These are phyloP conservation scores for Eidolon dupreanum DNA, from an alignment of 2,797 vertebrate genomes.

Conservation along the genomic window DNA sequence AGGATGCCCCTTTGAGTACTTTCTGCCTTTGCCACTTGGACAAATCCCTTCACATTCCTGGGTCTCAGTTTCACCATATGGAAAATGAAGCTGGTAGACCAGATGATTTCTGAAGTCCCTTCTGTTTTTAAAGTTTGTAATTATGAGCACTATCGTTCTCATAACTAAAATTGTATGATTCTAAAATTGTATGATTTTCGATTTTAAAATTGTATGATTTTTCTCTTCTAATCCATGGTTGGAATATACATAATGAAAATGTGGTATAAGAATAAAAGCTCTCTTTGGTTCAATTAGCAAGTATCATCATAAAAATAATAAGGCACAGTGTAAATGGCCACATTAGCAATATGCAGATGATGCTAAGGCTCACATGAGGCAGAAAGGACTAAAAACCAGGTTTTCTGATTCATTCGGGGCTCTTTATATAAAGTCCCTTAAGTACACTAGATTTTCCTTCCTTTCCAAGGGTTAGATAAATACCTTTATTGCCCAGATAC, in stretches of 20 bases:
- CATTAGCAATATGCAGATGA: neutral
- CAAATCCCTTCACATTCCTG: neutral
- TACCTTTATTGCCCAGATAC: neutral
- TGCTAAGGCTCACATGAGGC: neutral
- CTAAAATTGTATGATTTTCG: constrained; percentile 7
- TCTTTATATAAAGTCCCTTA: neutral
- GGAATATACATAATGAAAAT: constrained; percentile 28
- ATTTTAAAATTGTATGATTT: constrained; percentile 36
- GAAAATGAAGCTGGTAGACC: constrained; percentile 28
- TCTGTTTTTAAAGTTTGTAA: constrained; percentile 35
- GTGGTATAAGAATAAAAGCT: constrained; percentile 14
- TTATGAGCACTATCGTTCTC: neutral
- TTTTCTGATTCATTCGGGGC: neutral
- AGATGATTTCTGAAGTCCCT: neutral
- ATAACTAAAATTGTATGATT: constrained; percentile 35
- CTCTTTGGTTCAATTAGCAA: neutral
- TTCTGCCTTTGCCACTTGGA: neutral
- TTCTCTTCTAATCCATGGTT: constrained; percentile 16
- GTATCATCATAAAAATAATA: constrained; percentile 51
- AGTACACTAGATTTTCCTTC: neutral
- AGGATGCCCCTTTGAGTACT: neutral
- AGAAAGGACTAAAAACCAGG: neutral
- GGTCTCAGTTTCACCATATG: neutral
- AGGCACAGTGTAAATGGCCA: constrained; percentile 10
- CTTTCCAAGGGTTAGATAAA: constrained; percentile 27